These are phyloP conservation scores for Halictus rubicundus DNA, from an alignment of 1,140 invertebrate species.

Conservation along the genomic window DNA sequence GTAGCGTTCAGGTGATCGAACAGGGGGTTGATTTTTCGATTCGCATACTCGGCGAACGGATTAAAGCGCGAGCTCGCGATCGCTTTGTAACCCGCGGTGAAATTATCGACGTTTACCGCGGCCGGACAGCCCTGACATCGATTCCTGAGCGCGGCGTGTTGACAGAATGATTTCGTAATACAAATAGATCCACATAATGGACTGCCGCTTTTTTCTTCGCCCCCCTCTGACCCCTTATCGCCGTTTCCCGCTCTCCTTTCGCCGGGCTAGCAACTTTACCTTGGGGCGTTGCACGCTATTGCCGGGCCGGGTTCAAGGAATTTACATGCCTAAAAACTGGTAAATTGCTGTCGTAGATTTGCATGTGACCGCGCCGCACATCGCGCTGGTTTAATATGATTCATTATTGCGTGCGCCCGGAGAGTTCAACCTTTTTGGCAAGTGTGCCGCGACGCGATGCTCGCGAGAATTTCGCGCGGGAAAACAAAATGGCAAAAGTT, in stretches of 20 bases:
- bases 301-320: slow-evolving; percentile 48
- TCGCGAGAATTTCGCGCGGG: background rate
- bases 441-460: background rate
- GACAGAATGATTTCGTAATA: slow-evolving; percentile 66
- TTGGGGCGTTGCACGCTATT: slow-evolving; percentile 47
- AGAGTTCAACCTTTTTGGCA: slow-evolving; percentile 5
- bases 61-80: slow-evolving; percentile 46
- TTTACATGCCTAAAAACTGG: slow-evolving; percentile 48
- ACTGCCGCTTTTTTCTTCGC: slow-evolving; percentile 28
- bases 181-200: slow-evolving; percentile 60
- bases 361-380: background rate
- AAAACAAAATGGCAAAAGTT: background rate
- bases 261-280: slow-evolving; percentile 12
- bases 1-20: no score
- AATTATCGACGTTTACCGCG: slow-evolving; percentile 60
- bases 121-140: slow-evolving; percentile 62
- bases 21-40: no score
- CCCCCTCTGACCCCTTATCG: background rate
- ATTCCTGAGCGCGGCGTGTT: slow-evolving; percentile 52
- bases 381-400: slow-evolving; percentile 14
- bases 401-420: background rate
- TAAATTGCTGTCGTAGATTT: slow-evolving; percentile 27
- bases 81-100: slow-evolving; percentile 18
- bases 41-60: background rate
- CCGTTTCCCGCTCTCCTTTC: slow-evolving; percentile 18